Percentiles rank a stretch among this genome's conserved stretches.
Evolutionary conservation across 2,888 invertebrate species (phyloP).

Genomic region (Galeopsomyia nigrocyanea): DNA sequence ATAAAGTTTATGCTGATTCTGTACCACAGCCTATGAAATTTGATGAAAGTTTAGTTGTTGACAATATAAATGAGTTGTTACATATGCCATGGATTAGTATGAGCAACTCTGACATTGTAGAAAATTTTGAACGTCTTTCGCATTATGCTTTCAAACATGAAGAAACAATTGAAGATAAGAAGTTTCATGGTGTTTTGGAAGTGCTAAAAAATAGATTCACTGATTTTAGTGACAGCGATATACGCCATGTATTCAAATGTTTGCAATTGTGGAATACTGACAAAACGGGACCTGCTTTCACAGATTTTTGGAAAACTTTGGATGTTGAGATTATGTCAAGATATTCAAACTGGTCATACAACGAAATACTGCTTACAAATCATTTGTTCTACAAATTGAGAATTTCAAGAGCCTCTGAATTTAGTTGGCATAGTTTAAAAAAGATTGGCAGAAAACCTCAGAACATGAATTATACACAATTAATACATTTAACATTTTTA

Average conservation of each 20-base stretch:
- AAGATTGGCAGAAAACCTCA: conserved; percentile 33
- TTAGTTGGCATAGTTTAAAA: conserved; percentile 35
- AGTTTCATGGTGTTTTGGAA: conserved; percentile 33
- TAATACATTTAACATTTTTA: conserved; percentile 41
- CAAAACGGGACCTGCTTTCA: neutral
- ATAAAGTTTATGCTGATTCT: neutral
- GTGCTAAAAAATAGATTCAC: conserved; percentile 1
- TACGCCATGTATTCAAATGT: conserved; percentile 28
- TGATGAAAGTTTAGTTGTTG: conserved; percentile 1
- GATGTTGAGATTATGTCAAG: conserved; percentile 34
- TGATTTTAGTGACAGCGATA: conserved; percentile 33
- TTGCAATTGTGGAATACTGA: conserved; percentile 32
- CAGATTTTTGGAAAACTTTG: conserved; percentile 16
- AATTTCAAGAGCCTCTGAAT: conserved; percentile 14
- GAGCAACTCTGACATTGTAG: conserved; percentile 35
- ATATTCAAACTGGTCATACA: conserved; percentile 14
- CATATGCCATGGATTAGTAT: conserved; percentile 38
- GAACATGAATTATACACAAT: conserved; percentile 29
- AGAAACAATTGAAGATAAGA: neutral
- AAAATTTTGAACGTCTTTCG: conserved; percentile 43
- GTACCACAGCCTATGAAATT: neutral
- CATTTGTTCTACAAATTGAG: conserved; percentile 29
- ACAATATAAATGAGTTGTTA: conserved; percentile 2
- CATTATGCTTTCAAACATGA: conserved; percentile 22
- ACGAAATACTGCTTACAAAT: conserved; percentile 38